Conservation (phyloP, 2,888 invertebrate species). For the Pimpla rufipes region DNA sequence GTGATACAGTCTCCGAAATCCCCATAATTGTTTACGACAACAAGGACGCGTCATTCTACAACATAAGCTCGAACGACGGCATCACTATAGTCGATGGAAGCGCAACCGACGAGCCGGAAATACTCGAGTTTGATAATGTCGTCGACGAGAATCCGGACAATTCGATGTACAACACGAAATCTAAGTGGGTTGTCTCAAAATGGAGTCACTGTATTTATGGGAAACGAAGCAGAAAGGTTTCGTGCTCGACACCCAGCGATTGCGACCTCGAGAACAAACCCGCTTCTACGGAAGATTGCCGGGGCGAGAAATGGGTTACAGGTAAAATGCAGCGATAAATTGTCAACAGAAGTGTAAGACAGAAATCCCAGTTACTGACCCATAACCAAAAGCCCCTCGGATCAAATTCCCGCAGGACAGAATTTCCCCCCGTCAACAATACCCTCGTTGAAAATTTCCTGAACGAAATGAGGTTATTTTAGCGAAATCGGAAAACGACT, state of each 20-base stretch:
- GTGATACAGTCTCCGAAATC: constrained; percentile 81
- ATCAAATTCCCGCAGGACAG: no score
- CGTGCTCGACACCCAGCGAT: constrained; percentile 77
- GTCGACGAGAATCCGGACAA: constrained; percentile 80
- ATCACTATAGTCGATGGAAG: constrained; percentile 75
- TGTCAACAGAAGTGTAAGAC: not conserved
- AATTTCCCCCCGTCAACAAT: no score
- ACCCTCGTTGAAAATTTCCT: no score
- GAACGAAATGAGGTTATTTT: no score
- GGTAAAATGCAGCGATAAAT: constrained; percentile 71
- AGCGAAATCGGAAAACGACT: not conserved
- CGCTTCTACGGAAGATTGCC: constrained; percentile 76
- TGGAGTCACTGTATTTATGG: constrained; percentile 80
- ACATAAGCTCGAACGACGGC: constrained; percentile 78
- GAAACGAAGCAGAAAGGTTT: constrained; percentile 78
- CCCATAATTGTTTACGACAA: constrained; percentile 80
- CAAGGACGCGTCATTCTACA: constrained; percentile 80
- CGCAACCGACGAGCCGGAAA: constrained; percentile 80
- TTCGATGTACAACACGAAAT: constrained; percentile 80
- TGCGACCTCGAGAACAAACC: constrained; percentile 79
- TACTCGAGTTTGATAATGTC: constrained; percentile 82
- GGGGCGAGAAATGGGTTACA: constrained; percentile 79
- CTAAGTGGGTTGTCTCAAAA: constrained; percentile 81
- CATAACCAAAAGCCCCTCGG: no score
- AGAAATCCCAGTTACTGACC: not conserved